Evolutionary conservation across 2,797 vertebrate species (phyloP), one percentile per base, ranked within the genome.

Genomic region (Argya squamiceps): DNA sequence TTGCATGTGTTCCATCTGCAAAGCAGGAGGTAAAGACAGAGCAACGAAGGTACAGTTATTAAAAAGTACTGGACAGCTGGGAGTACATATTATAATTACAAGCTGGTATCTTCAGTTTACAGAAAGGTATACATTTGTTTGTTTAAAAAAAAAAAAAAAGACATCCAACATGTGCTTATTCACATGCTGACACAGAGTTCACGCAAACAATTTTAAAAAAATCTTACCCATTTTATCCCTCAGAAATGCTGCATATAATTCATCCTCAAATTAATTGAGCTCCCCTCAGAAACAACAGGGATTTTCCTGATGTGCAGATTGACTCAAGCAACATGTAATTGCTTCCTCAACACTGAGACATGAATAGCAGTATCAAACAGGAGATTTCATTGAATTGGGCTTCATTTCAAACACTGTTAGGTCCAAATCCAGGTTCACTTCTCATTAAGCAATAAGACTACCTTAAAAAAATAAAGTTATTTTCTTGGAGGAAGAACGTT

Each of bases 401-500:
- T 94, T 92, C 37, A 58, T 91, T 77, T 94, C 70, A 88, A 85
- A 85, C 59, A 47, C 67, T 36, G 43, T 73, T 64, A 75, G 81
- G 29, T 63, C 82, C 56, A 84, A 70, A 86, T 77, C 91, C 89
- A 86, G 34, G 62, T 94, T 97, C 81, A 90, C 34, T 19, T 95
- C n/a, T 58, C 52, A 47, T 41, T 65, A 77, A 56, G 29, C 47
- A 69, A 26, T 46, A 84, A 73, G 37, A 46, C 52, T 71, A 76
- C 46, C 21, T 67, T 74, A 34, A 68, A 78, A 79, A 41, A 47
- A 18, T 9, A 13, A 13, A 73, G 39, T 97, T 98, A 98, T 93
- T 98, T 98, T 97, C 98, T 98, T 37, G 98, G 98, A 77, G 99
- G 98, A 63, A 99, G 98, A 90, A 99, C 99, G 13, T 99, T 99